Evolutionary conservation across 2,113 vertebrate genomes (phyloP), one percentile per base, ranked within the genome.

Genomic region (Dipodomys spectabilis): DNA sequence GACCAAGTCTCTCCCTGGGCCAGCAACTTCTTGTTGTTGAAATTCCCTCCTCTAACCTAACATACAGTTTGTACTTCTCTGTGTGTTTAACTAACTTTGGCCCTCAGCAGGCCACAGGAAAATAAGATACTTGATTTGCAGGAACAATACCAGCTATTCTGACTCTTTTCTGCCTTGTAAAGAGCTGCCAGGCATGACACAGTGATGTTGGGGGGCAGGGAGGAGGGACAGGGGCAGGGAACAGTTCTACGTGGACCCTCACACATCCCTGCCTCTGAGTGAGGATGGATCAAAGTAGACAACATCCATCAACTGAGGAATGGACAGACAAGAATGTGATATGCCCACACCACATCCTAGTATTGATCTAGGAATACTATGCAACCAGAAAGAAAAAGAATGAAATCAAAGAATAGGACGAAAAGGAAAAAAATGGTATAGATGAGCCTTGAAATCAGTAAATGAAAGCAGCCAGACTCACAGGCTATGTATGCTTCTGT

Each of bases 11-110:
- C 82, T 88, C 77, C 77, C 86, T 28, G 10, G 16, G 65, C 68
- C n/a, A n/a, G 57, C 32, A 72, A 67, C 79, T 97, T 97, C 95
- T 95, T 96, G 91, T 93, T 96, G 91, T 95, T 82, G 80, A 62
- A 12, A 44, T 67, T 91, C 49, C 57, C 49, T 72, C 74, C 68
- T 82, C 68, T 65, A 57, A 87, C 19, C 7, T 49, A 86, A 7
- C 0, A 5, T 74, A 16, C 19, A 44, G 32, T 44, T 53, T 67
- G 30, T 18, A 62, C 22, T 93, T 94, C 82, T 89, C 11, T 64
- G 1, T 8, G 65, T 64, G 77, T 83, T 94, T 88, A 80, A 92
- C 86, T 96, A 72, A 94, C 35, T 83, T 86, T 68, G 68, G 86
- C 68, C 84, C 57, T 68, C 62, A 32, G 68, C 67, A 74, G 86